A percentile compares a stretch with the other conserved stretches of the same genome.
These are phyloP conservation scores for Diacarnus erythraeanus DNA, from an alignment of 37 sponge, comb jelly and placozoan species.

Conservation along the genomic window DNA sequence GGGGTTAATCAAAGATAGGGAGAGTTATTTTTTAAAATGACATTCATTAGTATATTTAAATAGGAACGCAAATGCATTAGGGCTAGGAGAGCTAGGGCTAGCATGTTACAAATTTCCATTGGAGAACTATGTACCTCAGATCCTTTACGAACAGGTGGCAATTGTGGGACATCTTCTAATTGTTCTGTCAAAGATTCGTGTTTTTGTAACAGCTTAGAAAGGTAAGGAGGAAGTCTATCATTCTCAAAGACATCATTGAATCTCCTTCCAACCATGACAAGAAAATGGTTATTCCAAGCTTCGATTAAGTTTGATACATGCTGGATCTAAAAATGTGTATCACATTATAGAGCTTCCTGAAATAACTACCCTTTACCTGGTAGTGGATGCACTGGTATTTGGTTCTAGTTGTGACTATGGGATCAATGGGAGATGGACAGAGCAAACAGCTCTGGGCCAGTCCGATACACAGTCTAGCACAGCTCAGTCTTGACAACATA, in stretches of 20 bases:
- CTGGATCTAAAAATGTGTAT: background rate
- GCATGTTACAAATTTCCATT: no score
- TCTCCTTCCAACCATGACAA: background rate
- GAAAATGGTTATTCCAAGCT: slow-evolving; percentile 14
- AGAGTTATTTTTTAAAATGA: no score
- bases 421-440: slow-evolving; percentile 45
- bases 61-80: no score
- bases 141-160: background rate
- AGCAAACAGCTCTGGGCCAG: slow-evolving; percentile 14
- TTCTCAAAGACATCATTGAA: slow-evolving; percentile 1
- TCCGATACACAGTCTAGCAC: slow-evolving; percentile 32
- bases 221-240: background rate
- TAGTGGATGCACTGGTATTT: slow-evolving; percentile 22
- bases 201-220: background rate
- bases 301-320: background rate
- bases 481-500: background rate
- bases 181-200: background rate
- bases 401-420: slow-evolving; percentile 21
- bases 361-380: no score
- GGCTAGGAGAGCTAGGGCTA: no score
- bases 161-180: background rate
- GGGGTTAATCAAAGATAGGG: no score
- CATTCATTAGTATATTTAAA: no score
- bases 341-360: no score
- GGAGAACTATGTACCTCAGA: background rate